These are phyloP conservation scores for Sebastes vulpes DNA, from an alignment of 2,797 vertebrate species.

Conservation along the genomic window DNA sequence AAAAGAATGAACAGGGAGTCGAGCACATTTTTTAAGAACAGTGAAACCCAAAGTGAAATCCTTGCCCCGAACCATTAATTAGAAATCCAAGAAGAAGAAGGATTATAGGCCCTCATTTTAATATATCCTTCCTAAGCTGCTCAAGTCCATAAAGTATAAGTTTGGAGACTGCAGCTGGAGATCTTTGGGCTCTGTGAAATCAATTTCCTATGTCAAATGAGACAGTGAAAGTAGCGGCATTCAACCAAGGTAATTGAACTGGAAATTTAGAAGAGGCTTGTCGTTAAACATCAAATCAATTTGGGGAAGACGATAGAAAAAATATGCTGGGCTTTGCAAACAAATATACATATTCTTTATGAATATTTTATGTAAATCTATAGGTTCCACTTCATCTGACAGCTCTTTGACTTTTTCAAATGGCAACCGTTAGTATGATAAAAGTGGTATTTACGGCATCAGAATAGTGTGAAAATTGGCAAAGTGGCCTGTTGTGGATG, in stretches of 20 bases:
- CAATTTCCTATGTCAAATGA: slow-evolving; percentile 64
- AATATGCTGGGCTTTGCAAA: not conserved
- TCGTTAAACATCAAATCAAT: slow-evolving; percentile 23
- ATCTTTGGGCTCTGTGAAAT: slow-evolving; percentile 67
- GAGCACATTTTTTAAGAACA: slow-evolving; percentile 20
- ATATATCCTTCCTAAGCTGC: slow-evolving; percentile 60
- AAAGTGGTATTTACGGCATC: slow-evolving; percentile 18
- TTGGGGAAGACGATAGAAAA: not conserved
- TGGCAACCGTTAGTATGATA: slow-evolving; percentile 19
- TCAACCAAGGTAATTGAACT: slow-evolving; percentile 43
- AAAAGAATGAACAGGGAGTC: slow-evolving; percentile 5
- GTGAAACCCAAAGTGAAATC: slow-evolving; percentile 54
- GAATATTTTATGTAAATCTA: not conserved
- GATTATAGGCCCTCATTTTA: slow-evolving; percentile 66
- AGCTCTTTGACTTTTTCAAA: not conserved
- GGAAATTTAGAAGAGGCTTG: slow-evolving; percentile 23
- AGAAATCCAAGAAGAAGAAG: slow-evolving; percentile 65
- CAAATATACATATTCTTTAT: not conserved
- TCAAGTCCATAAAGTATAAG: slow-evolving; percentile 55
- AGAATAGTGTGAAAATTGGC: slow-evolving; percentile 24
- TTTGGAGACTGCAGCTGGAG: slow-evolving; percentile 45
- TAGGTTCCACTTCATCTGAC: not conserved
- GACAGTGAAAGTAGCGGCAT: slow-evolving; percentile 39
- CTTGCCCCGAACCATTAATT: slow-evolving; percentile 70
- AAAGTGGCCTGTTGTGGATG: slow-evolving; percentile 26